These are phyloP conservation scores for Gymnocephalus cernua DNA, from an alignment of 2,113 vertebrate genomes.

Conservation along the genomic window DNA sequence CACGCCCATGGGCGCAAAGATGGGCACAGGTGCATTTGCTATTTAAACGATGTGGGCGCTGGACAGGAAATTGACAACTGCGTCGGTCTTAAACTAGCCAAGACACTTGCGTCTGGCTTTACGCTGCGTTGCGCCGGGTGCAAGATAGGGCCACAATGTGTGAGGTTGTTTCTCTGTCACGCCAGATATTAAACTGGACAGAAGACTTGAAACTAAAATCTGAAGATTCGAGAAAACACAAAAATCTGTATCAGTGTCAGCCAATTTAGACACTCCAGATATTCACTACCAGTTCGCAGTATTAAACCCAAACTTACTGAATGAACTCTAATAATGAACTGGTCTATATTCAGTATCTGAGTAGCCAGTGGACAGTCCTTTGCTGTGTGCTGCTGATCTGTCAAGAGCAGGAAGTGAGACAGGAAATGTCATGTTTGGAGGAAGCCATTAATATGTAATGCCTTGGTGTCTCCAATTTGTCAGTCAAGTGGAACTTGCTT, in stretches of 20 bases:
- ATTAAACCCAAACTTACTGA: background rate
- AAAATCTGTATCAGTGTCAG: background rate
- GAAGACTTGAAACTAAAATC: background rate
- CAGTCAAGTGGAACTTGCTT: constrained; percentile 29
- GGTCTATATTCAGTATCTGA: background rate
- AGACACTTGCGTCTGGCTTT: too few species aligned
- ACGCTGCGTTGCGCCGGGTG: too few species aligned
- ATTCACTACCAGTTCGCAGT: background rate
- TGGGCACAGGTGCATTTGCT: too few species aligned
- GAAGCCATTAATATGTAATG: constrained; percentile 40
- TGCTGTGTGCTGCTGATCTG: constrained; percentile 69
- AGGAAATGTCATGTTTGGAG: constrained; percentile 32
- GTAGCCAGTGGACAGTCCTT: background rate
- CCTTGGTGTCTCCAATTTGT: constrained; percentile 11
- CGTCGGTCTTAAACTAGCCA: too few species aligned
- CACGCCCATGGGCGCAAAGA: too few species aligned
- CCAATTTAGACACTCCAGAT: too few species aligned
- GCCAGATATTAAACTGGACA: background rate
- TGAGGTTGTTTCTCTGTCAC: background rate
- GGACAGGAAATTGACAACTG: too few species aligned
- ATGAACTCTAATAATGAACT: background rate
- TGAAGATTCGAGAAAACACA: background rate
- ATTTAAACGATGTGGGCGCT: too few species aligned
- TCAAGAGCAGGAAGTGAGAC: constrained; percentile 8
- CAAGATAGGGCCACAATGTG: too few species aligned